Conservation (phyloP, 2,113 vertebrate genomes). For the Antechinus flavipes region DNA sequence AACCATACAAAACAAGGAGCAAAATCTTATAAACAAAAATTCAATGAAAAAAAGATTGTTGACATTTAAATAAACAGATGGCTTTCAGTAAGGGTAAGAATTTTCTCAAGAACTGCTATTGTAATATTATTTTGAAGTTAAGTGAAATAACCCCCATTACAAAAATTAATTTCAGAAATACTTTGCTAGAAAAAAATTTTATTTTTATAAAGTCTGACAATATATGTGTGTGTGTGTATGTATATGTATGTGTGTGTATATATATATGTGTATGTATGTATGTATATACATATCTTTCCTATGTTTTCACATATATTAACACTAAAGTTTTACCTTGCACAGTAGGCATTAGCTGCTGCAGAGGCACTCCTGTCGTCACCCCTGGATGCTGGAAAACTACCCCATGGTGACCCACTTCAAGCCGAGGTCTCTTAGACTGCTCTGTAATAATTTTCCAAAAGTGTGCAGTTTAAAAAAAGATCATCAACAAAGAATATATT, state of each 20-base stretch:
- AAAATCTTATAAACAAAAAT: background rate
- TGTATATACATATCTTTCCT: background rate
- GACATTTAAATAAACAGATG: background rate
- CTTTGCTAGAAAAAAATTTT: background rate
- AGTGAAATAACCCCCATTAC: slow-evolving; percentile 48
- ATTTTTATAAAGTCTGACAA: background rate
- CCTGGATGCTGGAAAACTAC: slow-evolving; percentile 99
- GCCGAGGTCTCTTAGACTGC: slow-evolving; percentile 99
- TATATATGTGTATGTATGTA: too few relatives aligned
- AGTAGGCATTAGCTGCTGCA: slow-evolving; percentile 99
- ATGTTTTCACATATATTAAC: background rate
- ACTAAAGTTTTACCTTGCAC: slow-evolving; percentile 93
- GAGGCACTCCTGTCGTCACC: slow-evolving; percentile 96
- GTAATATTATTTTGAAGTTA: background rate
- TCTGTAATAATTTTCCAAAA: slow-evolving; percentile 91
- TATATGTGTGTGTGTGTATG: too few relatives aligned
- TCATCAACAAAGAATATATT: slow-evolving; percentile 56
- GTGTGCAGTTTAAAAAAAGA: slow-evolving; percentile 76
- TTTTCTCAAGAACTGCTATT: slow-evolving; percentile 51
- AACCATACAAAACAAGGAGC: background rate
- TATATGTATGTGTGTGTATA: too few relatives aligned
- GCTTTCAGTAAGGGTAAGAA: background rate
- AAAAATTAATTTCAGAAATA: slow-evolving; percentile 33
- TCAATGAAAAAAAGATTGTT: background rate
- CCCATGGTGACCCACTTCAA: slow-evolving; percentile 99